Conservation (phyloP, 2,888 invertebrate species). For the Willowsia nigromaculata region DNA sequence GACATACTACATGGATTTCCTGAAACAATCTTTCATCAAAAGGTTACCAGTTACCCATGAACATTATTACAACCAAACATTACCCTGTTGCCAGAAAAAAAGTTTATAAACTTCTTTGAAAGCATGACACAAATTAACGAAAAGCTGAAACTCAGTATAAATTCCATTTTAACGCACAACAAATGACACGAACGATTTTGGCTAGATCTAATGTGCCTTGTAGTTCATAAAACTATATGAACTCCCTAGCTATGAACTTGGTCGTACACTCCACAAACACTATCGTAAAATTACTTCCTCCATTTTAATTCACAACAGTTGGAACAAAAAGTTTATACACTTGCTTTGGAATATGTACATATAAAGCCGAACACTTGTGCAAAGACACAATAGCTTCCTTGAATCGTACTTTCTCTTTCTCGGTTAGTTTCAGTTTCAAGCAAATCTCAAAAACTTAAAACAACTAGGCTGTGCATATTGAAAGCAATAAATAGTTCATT, state of each 20-base stretch:
- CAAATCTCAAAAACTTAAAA: too few relatives aligned
- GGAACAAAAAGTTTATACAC: neutral
- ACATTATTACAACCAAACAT: conserved; percentile 19
- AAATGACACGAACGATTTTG: neutral
- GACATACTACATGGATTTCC: conserved; percentile 3
- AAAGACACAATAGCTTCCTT: too few relatives aligned
- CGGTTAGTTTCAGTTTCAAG: too few relatives aligned
- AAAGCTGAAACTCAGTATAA: conserved; percentile 14
- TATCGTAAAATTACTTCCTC: neutral
- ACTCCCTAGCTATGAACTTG: too few relatives aligned
- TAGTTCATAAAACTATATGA: neutral
- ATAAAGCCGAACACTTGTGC: too few relatives aligned
- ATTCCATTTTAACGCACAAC: neutral
- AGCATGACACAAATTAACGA: conserved; percentile 48
- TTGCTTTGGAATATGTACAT: too few relatives aligned
- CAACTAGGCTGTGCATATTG: neutral
- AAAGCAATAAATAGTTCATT: neutral
- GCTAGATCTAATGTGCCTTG: neutral
- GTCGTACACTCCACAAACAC: too few relatives aligned
- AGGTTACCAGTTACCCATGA: conserved; percentile 14
- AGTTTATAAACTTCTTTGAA: conserved; percentile 2
- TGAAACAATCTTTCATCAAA: conserved; percentile 38
- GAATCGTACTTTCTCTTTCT: too few relatives aligned
- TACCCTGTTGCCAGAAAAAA: neutral
- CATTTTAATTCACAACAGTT: neutral